phyloP scores from a whole-genome alignment of 2,113 vertebrate genomes.

The Poeciliopsis turrubarensis region DNA sequence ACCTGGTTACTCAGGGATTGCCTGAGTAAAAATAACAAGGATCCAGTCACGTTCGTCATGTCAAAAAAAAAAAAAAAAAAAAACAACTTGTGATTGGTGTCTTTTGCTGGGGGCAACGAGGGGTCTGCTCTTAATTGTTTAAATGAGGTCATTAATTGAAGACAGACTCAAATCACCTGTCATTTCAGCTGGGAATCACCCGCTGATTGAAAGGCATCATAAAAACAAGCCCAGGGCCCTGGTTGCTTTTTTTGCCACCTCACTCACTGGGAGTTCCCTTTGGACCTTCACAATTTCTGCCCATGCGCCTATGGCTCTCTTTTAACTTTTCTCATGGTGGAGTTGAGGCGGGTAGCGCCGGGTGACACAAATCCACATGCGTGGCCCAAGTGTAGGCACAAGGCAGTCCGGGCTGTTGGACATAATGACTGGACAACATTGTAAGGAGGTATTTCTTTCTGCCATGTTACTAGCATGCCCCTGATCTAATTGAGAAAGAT shows the following conservation, averaged over 20 bases:
- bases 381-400: constrained; percentile 80
- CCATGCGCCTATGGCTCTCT: constrained; percentile 68
- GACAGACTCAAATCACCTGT: constrained; percentile 79
- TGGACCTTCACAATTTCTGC: constrained; percentile 67
- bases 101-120: background rate
- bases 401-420: constrained; percentile 75
- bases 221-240: constrained; percentile 72
- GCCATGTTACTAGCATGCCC: constrained; percentile 69
- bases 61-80: constrained; percentile 29
- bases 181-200: constrained; percentile 76
- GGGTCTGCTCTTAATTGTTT: constrained; percentile 80
- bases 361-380: constrained; percentile 76
- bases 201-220: constrained; percentile 82
- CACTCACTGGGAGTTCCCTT: constrained; percentile 71
- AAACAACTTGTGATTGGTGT: background rate
- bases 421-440: constrained; percentile 77
- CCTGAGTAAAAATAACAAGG: constrained; percentile 21
- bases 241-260: constrained; percentile 14
- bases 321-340: constrained; percentile 41
- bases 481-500: constrained; percentile 77
- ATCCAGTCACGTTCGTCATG: constrained; percentile 33
- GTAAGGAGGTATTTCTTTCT: constrained; percentile 61
- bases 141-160: constrained; percentile 82
- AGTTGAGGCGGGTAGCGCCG: constrained; percentile 62
- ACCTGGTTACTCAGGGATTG: constrained; percentile 30